phyloP scores from a whole-genome alignment of 2,797 vertebrate genomes.

The Sebastes trivittatus region DNA sequence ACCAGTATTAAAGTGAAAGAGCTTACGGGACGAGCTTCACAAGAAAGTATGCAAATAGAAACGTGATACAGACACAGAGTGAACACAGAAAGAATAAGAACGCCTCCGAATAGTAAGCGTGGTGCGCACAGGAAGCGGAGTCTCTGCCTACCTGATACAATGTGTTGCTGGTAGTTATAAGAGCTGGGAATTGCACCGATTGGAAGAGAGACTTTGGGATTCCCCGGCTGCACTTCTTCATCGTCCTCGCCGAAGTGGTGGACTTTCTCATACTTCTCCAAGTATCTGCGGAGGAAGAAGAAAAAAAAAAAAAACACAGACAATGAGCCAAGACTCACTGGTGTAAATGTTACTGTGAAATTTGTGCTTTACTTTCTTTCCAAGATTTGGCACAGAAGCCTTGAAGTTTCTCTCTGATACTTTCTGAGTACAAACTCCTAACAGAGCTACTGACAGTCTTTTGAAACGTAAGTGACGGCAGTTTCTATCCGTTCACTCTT shows the following conservation, averaged over 20 bases:
- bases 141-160: conserved; percentile 83
- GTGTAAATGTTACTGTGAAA: not conserved
- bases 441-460: not conserved
- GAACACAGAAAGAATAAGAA: not conserved
- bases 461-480: not conserved
- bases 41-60: not conserved
- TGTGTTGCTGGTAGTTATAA: conserved; percentile 99
- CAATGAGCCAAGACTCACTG: not conserved
- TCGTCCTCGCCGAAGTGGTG: conserved; percentile 99
- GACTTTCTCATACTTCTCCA: conserved; percentile 99
- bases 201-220: conserved; percentile 95
- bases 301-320: not conserved
- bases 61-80: not conserved
- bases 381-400: not conserved
- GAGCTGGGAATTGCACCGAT: conserved; percentile 98
- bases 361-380: not conserved
- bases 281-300: conserved; percentile 86
- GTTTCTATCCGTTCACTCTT: not conserved
- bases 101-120: not conserved
- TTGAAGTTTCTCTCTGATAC: not conserved
- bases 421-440: not conserved
- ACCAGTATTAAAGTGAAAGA: not conserved
- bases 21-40: not conserved
- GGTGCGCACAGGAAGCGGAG: not conserved
- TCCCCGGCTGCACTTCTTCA: conserved; percentile 96